Conservation (phyloP, 1,140 invertebrate genomes). For the Pseudomyrmex sp. region DNA sequence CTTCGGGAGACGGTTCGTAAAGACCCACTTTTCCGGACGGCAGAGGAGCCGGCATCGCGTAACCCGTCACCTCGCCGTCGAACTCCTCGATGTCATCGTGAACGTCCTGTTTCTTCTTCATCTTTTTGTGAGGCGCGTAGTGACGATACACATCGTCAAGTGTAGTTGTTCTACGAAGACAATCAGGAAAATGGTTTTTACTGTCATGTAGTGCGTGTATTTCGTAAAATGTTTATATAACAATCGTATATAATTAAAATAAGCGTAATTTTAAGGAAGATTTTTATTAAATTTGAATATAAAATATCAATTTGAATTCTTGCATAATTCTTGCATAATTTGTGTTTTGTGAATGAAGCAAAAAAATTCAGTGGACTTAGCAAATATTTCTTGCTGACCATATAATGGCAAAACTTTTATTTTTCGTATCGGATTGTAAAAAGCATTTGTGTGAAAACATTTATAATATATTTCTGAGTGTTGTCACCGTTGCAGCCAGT, state of each 20-base stretch:
- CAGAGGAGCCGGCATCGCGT: conserved; percentile 80
- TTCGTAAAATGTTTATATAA: too few relatives aligned
- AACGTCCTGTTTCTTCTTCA: conserved; percentile 73
- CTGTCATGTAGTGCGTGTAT: too few relatives aligned
- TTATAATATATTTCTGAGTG: neutral
- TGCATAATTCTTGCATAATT: too few relatives aligned
- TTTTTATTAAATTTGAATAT: too few relatives aligned
- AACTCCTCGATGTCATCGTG: conserved; percentile 81
- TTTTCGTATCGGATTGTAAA: neutral
- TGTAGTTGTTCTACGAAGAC: conserved; percentile 85
- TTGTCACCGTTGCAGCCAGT: conserved; percentile 89
- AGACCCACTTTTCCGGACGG: conserved; percentile 77
- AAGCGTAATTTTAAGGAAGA: too few relatives aligned
- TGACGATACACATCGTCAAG: conserved; percentile 88
- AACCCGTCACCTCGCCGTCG: conserved; percentile 85
- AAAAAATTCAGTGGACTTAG: too few relatives aligned
- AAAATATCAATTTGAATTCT: too few relatives aligned
- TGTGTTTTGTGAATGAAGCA: too few relatives aligned
- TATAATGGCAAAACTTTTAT: too few relatives aligned
- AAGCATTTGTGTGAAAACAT: neutral
- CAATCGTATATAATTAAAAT: too few relatives aligned
- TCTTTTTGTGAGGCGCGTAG: conserved; percentile 78
- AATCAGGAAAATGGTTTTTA: too few relatives aligned
- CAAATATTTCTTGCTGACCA: too few relatives aligned
- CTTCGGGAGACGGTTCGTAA: conserved; percentile 61